Percentiles rank a stretch among this genome's conserved stretches.
Conservation (phyloP, 2,113 vertebrate genomes). For the Formicarius rufipectus region DNA sequence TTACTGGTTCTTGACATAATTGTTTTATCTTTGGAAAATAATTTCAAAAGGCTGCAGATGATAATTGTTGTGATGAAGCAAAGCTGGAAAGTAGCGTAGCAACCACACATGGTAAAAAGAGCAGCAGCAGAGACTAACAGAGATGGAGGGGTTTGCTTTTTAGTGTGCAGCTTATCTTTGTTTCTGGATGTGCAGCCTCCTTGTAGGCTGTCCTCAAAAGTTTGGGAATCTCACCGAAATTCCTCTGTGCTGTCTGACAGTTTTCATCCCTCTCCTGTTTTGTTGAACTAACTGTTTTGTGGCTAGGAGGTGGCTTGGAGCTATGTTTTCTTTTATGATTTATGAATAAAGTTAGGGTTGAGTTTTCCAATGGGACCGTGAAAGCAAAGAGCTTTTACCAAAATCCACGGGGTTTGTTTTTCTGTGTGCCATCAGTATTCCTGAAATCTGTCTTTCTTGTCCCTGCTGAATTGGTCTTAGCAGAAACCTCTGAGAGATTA, state of each 20-base stretch:
- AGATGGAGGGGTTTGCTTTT: background rate
- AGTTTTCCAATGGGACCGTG: background rate
- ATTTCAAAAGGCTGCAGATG: constrained; percentile 61
- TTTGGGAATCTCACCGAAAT: background rate
- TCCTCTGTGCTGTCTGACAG: background rate
- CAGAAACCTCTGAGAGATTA: background rate
- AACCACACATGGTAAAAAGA: background rate
- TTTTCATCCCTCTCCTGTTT: background rate
- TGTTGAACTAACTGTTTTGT: background rate
- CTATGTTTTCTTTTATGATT: constrained; percentile 18
- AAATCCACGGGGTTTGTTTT: background rate
- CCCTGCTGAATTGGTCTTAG: background rate
- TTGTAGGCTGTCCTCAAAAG: background rate
- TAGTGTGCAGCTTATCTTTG: background rate
- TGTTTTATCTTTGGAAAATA: constrained; percentile 68
- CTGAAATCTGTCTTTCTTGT: background rate
- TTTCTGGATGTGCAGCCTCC: background rate
- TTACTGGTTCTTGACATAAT: constrained; percentile 52
- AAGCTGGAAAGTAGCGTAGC: constrained; percentile 8
- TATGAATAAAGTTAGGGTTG: background rate
- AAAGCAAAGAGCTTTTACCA: background rate
- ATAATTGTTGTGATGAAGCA: constrained; percentile 70
- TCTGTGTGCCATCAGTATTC: background rate
- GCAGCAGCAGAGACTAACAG: background rate
- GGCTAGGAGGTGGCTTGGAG: background rate